Evolutionary conservation across 2,888 invertebrate species (phyloP), one percentile per base, ranked within the genome.

Genomic region (Clunio marinus): DNA sequence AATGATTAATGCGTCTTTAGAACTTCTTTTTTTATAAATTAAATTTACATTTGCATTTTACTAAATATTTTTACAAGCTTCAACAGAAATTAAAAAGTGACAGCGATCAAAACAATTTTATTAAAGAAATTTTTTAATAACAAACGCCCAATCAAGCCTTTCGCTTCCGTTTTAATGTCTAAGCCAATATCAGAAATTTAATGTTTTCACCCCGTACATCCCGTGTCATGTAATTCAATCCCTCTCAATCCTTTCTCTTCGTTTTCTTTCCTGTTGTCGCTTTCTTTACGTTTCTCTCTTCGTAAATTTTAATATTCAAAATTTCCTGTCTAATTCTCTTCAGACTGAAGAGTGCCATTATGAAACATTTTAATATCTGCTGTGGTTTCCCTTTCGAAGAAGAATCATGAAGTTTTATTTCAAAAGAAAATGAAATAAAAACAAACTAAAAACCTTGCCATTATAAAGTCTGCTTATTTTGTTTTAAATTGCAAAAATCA

Each of bases 151-250:
- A 32, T 8, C 35, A 51, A 32, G 2, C 51, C 51, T 51, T 51
- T 17, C 5, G 22, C 51, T 51, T 51, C 51, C 51, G 51, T 13
- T 51, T n/a, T 22, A 51, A 2, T 3, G n/a, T 22, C 10, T 20
- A 51, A 51, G 51, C 17, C 7, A 51, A 51, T 22, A 51, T 7
- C 7, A 51, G 8, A 51, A 51, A 22, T 51, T n/a, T n/a, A n/a
- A n/a, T n/a, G n/a, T n/a, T 51, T 51, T 51, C 7, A 51, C 51
- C 51, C 51, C 17, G 51, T 51, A n/a, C 51, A 20, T 22, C n/a
- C 51, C 20, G 51, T 51, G 22, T 51, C 51, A 22, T 51, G 51
- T 51, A 51, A 51, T 22, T 22, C 51, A 51, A 51, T 51, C 13
- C 51, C 51, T 17, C 51, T 51, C 4, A 51, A 51, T 51, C 51